These are phyloP conservation scores for Dissostichus mawsoni DNA, from an alignment of 2,113 vertebrate species.

Conservation along the genomic window DNA sequence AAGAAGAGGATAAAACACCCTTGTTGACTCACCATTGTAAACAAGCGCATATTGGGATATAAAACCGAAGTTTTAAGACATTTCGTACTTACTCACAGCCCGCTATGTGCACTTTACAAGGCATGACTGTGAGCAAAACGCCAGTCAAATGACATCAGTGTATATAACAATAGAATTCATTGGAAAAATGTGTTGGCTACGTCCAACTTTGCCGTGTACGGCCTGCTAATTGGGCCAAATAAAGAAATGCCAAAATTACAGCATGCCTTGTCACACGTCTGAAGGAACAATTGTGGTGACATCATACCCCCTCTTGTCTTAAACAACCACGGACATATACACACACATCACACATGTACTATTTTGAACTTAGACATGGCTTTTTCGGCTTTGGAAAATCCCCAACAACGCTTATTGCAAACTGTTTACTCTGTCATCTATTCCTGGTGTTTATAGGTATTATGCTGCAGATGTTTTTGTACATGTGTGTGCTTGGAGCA, in stretches of 20 bases:
- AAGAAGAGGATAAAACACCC: constrained; percentile 26
- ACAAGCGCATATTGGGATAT: constrained; percentile 40
- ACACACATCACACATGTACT: neutral
- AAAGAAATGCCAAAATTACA: constrained; percentile 44
- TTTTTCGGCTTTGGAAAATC: constrained; percentile 12
- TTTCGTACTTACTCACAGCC: constrained; percentile 44
- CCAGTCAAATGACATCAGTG: constrained; percentile 53
- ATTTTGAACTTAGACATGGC: constrained; percentile 16
- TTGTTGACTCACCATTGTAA: constrained; percentile 59
- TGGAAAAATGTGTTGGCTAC: constrained; percentile 33
- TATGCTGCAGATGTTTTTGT: constrained; percentile 27
- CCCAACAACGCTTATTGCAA: constrained; percentile 5
- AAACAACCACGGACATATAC: constrained; percentile 12
- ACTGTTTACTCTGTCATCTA: neutral
- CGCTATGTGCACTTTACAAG: constrained; percentile 61
- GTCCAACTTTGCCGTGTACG: constrained; percentile 40
- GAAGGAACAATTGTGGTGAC: constrained; percentile 38
- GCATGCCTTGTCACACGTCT: constrained; percentile 58
- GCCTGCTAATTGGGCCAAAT: constrained; percentile 57
- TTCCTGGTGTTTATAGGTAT: constrained; percentile 26
- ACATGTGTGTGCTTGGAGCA: neutral
- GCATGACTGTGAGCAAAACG: constrained; percentile 33
- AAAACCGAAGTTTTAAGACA: constrained; percentile 61
- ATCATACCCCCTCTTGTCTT: constrained; percentile 43
- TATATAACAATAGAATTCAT: constrained; percentile 47